These are phyloP conservation scores for Synergus japonicus DNA, from an alignment of 2,888 invertebrate genomes.

Conservation along the genomic window DNA sequence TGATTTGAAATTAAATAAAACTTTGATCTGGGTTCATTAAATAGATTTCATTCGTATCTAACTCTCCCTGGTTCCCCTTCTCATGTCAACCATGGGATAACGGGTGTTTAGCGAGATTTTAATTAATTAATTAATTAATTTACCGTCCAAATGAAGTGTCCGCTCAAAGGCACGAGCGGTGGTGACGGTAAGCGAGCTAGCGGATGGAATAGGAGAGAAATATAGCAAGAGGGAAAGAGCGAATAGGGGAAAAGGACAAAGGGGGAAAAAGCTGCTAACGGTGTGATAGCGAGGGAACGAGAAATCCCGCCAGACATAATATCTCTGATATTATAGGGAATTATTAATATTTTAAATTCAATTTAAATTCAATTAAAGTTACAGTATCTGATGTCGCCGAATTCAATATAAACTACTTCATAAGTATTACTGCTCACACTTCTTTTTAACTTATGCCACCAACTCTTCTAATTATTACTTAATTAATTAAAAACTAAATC, in stretches of 20 bases:
- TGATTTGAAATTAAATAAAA: conserved; percentile 15
- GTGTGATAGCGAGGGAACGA: conserved; percentile 11
- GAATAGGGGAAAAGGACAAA: background rate
- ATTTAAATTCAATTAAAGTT: conserved; percentile 16
- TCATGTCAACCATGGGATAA: conserved; percentile 29
- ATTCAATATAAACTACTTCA: background rate
- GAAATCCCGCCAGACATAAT: background rate
- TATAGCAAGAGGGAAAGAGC: background rate
- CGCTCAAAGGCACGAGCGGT: conserved; percentile 25
- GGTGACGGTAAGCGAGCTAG: background rate
- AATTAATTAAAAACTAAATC: no score
- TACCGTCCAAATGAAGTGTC: conserved; percentile 27
- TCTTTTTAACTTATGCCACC: background rate
- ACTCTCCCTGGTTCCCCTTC: background rate
- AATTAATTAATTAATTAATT: conserved; percentile 36
- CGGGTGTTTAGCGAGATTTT: conserved; percentile 28
- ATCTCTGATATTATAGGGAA: conserved; percentile 10
- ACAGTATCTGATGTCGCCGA: background rate
- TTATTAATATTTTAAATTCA: conserved; percentile 14
- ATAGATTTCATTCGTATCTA: conserved; percentile 9
- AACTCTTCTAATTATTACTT: background rate
- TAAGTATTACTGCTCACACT: background rate
- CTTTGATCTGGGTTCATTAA: conserved; percentile 4
- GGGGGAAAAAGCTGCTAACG: conserved; percentile 21
- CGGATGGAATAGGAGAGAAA: background rate